Evolutionary conservation across 2,113 vertebrate genomes (phyloP).

Genomic region (Prunella fulvescens): DNA sequence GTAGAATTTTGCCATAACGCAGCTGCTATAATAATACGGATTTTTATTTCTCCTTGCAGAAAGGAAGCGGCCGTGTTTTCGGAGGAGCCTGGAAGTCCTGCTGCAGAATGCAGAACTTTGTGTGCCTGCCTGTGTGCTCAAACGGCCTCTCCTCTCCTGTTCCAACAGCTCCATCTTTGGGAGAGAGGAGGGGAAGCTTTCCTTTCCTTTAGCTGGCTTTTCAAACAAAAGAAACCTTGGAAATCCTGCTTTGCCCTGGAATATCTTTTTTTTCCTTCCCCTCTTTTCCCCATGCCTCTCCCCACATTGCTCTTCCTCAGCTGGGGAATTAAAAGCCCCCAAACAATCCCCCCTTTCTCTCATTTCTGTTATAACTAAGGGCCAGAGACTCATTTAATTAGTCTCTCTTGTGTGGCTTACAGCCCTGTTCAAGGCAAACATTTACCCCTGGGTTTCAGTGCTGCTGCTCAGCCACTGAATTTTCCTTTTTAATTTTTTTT

Average conservation of each 20-base stretch:
- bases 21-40: conserved; percentile 73
- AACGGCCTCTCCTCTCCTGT: conserved; percentile 38
- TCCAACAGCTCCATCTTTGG: conserved; percentile 81
- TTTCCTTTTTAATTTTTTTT: background rate
- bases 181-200: conserved; percentile 5
- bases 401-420: background rate
- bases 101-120: conserved; percentile 19
- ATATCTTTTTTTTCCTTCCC: background rate
- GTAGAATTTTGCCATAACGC: conserved; percentile 72
- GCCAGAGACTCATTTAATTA: background rate
- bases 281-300: background rate
- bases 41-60: conserved; percentile 73
- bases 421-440: background rate
- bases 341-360: background rate
- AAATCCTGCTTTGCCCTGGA: background rate
- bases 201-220: background rate
- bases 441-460: background rate
- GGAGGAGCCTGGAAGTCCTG: conserved; percentile 58
- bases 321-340: background rate
- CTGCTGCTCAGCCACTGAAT: background rate
- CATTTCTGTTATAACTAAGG: background rate
- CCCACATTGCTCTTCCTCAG: background rate
- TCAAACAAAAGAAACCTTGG: conserved; percentile 15
- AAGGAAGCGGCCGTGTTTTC: conserved; percentile 56
- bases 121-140: background rate